Base-by-base conservation (phyloP, 2,113 vertebrate genomes). In the Callopanchax toddi region DNA sequence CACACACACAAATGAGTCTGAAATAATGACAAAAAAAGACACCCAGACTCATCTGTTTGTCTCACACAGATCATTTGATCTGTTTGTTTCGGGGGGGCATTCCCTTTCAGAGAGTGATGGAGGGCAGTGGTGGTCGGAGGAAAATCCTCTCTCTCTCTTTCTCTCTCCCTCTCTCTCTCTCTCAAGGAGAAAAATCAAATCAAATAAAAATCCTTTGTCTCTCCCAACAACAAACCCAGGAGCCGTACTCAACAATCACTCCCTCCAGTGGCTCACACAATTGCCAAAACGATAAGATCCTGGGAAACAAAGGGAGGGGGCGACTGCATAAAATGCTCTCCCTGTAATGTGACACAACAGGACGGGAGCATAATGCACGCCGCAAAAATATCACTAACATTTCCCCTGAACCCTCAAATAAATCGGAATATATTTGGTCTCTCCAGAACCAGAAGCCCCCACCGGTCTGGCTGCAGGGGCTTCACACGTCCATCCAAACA, bases 211-310 rank as follows among this genome's bases (percentile, higher is more conserved):
- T 74, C 74, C 32, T 71, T 86, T 80, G 69, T 85, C 86, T 78
- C 64, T 62, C 61, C 57, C 65, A 71, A 81, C 79, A 84, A 84
- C 87, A 84, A 83, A 89, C 52, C 74, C 79, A 78, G 81, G 39
- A 81, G 81, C 85, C 83, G 71, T 79, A 78, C 78, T 80, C 74
- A 74, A 87, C 86, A 89, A 86, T 86, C 75, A 83, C 81, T 82
- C 79, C 82, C 76, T 90, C 81, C 81, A 86, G 63, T 80, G 84
- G 62, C 73, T 86, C 84, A 83, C 79, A 85, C 82, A 85, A 85
- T 82, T 83, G 71, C 70, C 63, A 76, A 50, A 66, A 76, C 53
- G 79, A 86, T 86, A 87, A 82, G 62, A 72, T 80, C 63, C 71
- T 26, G 58, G 26, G 21, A 32, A 62, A 53, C 48, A 69, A 78